Evolutionary conservation across 2,113 vertebrate genomes (phyloP), one percentile per base, ranked within the genome.

Genomic region (Canis aureus): DNA sequence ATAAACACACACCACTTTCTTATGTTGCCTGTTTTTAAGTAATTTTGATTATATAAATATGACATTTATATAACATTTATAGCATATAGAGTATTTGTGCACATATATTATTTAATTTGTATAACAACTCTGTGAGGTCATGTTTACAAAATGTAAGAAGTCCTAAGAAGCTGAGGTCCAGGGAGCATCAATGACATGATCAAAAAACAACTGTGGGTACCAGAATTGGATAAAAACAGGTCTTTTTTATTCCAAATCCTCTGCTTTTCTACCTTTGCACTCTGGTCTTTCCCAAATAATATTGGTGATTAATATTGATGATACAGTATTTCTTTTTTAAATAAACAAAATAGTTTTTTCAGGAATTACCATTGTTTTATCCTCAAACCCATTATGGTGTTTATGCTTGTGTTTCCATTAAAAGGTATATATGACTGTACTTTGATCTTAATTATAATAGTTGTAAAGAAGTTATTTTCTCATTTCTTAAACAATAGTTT

Each of bases 401-500:
- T 87, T 73, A 80, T 29, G 32, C 4, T 71, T 59, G 76, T 81
- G 29, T 91, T 96, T 96, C 32, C 60, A 91, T 96, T 84, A 69
- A 89, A 96, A 93, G 66, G 74, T 38, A 5, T 43, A 66, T 12
- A 5, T 78, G 19, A 69, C 22, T 84, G 10, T 84, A 35, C 62
- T 85, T 80, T 55, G 74, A 35, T 69, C 22, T 93, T 82, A 76
- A 87, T 69, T 62, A 87, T 6, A 49, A 7, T 85, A 90, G 78
- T 43, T 89, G 0, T 94, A 78, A 84, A 79, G 17, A 15, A 19
- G 6, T 94, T 81, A 85, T 78, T 73, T 97, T 93, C 83, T 96
- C 27, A 89, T 81, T 96, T 98, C 19, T 82, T 93, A 59, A 84
- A 81, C n/a, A 87, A 35, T 79, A n/a, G 3, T 67, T 95, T 96